Conservation (phyloP, 2,888 invertebrate species). For the Phalera bucephala region DNA sequence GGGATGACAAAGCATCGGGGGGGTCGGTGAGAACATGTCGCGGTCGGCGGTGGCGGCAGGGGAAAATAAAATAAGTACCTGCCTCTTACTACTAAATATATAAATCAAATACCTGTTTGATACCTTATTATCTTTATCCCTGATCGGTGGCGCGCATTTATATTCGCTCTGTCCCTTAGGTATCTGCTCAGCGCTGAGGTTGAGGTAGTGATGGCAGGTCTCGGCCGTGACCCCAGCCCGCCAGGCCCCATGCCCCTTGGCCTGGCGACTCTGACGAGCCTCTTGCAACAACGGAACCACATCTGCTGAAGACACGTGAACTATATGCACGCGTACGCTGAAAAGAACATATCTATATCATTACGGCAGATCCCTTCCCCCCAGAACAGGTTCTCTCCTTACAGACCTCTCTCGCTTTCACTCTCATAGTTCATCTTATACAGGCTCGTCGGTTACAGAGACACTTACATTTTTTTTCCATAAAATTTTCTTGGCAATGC, state of each 20-base stretch:
- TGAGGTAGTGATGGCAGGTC: constrained; percentile 89
- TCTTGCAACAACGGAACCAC: constrained; percentile 82
- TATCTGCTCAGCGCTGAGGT: constrained; percentile 84
- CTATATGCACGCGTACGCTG: constrained; percentile 85
- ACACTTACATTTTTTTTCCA: too few relatives aligned
- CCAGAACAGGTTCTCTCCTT: too few relatives aligned
- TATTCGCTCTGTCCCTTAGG: constrained; percentile 85
- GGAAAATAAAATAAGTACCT: too few relatives aligned
- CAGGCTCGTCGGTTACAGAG: too few relatives aligned
- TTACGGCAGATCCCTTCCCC: too few relatives aligned
- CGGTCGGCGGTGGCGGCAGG: too few relatives aligned
- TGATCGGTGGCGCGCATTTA: constrained; percentile 89
- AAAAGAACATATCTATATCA: too few relatives aligned
- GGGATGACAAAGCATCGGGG: too few relatives aligned
- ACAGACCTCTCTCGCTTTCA: too few relatives aligned
- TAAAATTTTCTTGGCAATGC: too few relatives aligned
- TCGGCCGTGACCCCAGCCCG: constrained; percentile 85
- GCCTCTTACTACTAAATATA: neutral
- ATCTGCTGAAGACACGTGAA: constrained; percentile 86
- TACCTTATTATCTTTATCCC: constrained; percentile 84
- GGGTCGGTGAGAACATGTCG: too few relatives aligned
- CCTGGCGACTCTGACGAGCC: constrained; percentile 66
- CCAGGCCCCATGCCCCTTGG: constrained; percentile 75
- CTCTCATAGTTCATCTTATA: too few relatives aligned
- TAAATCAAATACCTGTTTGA: neutral